Percentiles rank a stretch among this genome's conserved stretches.
Evolutionary conservation across 2,797 vertebrate genomes (phyloP).

Genomic region (Arrhamphus sclerolepis): DNA sequence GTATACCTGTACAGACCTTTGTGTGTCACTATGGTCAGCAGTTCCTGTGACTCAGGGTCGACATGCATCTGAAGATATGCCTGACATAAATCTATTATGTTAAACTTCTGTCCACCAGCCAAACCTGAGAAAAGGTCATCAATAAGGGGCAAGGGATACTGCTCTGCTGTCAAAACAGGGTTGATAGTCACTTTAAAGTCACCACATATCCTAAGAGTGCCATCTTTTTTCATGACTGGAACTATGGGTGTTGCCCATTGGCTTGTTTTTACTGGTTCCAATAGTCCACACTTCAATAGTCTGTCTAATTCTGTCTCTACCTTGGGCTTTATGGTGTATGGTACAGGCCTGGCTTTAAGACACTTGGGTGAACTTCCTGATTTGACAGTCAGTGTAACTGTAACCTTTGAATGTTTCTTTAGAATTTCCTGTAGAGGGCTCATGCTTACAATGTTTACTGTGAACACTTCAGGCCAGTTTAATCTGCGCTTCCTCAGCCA

Average conservation of each 20-base stretch:
- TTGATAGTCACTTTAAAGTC: slow-evolving; percentile 37
- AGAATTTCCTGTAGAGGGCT: too few relatives aligned
- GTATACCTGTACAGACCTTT: slow-evolving; percentile 18
- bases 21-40: slow-evolving; percentile 22
- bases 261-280: slow-evolving; percentile 3
- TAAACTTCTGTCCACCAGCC: slow-evolving; percentile 14
- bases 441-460: too few relatives aligned
- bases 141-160: slow-evolving; percentile 21
- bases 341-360: neutral
- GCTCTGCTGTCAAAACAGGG: slow-evolving; percentile 4
- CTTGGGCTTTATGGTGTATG: neutral
- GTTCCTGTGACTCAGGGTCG: slow-evolving; percentile 13
- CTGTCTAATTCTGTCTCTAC: neutral
- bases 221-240: neutral
- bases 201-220: slow-evolving; percentile 15
- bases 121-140: slow-evolving; percentile 11
- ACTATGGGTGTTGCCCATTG: neutral
- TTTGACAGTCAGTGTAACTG: too few relatives aligned
- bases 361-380: too few relatives aligned
- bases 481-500: too few relatives aligned
- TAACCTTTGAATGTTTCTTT: too few relatives aligned
- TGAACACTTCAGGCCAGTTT: too few relatives aligned
- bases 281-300: neutral
- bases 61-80: slow-evolving; percentile 32
- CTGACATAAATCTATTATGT: slow-evolving; percentile 20